Conservation (phyloP, 2,888 invertebrate species). For the Eupeodes luniger region DNA sequence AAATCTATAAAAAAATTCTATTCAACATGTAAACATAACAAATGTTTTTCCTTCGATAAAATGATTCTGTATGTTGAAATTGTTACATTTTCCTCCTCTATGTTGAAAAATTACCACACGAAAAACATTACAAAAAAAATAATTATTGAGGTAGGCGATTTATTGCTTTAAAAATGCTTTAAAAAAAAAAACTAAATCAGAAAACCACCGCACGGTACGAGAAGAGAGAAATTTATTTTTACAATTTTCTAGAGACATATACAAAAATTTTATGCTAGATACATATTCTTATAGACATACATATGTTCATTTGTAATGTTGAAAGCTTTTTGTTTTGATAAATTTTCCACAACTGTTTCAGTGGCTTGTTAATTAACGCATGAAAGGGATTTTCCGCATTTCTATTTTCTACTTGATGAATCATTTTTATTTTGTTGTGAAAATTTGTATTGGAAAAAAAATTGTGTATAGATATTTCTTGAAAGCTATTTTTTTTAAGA, state of each 20-base stretch:
- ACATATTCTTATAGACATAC: not conserved
- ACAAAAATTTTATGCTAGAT: not conserved
- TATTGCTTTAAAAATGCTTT: not conserved
- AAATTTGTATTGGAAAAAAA: constrained; percentile 19
- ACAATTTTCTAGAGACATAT: not conserved
- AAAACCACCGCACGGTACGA: not conserved
- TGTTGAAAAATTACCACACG: not conserved
- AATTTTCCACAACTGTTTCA: constrained; percentile 45
- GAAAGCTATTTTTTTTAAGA: no score
- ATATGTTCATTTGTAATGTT: constrained; percentile 14
- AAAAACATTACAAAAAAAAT: not conserved
- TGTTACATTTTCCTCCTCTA: not conserved
- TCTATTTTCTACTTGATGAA: constrained; percentile 47
- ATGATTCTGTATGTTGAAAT: not conserved
- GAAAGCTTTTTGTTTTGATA: constrained; percentile 44
- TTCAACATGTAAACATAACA: not conserved
- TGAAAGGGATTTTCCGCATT: constrained; percentile 39
- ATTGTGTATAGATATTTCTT: not conserved
- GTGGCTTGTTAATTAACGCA: constrained; percentile 38
- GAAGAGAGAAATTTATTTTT: not conserved
- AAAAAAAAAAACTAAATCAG: constrained; percentile 1
- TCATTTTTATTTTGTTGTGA: constrained; percentile 33
- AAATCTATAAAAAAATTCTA: no score
- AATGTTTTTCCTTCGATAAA: not conserved
- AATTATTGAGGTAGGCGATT: constrained; percentile 29